Percentiles rank a stretch among this genome's conserved stretches.
phyloP scores from a whole-genome alignment of 2,888 invertebrate species.

The Apodemia duryi region DNA sequence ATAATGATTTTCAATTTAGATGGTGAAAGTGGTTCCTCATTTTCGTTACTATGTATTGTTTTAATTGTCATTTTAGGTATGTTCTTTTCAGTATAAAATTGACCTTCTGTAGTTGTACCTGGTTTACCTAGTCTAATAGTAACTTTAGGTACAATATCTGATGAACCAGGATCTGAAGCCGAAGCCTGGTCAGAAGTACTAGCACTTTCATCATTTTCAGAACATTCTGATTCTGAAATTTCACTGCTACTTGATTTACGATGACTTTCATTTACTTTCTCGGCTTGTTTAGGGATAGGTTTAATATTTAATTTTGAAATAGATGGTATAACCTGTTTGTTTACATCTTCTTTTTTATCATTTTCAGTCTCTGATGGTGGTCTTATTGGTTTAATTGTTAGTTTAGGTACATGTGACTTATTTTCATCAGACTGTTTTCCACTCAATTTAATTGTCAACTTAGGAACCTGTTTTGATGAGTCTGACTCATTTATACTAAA shows the following conservation, averaged over 20 bases:
- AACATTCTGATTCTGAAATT: conserved; percentile 74
- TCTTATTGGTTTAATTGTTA: conserved; percentile 60
- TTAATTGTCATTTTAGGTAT: conserved; percentile 68
- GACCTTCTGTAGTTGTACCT: conserved; percentile 65
- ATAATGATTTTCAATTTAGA: conserved; percentile 64
- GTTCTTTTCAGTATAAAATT: conserved; percentile 67
- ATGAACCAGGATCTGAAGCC: conserved; percentile 58
- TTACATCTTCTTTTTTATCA: conserved; percentile 34
- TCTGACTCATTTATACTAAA: conserved; percentile 39
- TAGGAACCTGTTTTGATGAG: conserved; percentile 63
- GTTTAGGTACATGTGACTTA: conserved; percentile 62
- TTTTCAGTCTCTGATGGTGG: conserved; percentile 41
- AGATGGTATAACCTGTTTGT: conserved; percentile 54
- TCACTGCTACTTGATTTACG: conserved; percentile 75
- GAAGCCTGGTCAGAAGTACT: conserved; percentile 69
- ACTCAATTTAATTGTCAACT: conserved; percentile 70
- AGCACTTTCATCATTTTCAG: conserved; percentile 75
- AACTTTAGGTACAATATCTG: conserved; percentile 65
- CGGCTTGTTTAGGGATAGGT: conserved; percentile 67
- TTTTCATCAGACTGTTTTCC: conserved; percentile 58
- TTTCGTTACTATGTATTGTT: conserved; percentile 56
- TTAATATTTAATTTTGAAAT: conserved; percentile 72
- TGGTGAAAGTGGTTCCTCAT: conserved; percentile 50
- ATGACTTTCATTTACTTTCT: conserved; percentile 66
- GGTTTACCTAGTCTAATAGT: conserved; percentile 71